These are phyloP conservation scores for Oeneis ivallda DNA, from an alignment of 2,888 invertebrate species.

Conservation along the genomic window DNA sequence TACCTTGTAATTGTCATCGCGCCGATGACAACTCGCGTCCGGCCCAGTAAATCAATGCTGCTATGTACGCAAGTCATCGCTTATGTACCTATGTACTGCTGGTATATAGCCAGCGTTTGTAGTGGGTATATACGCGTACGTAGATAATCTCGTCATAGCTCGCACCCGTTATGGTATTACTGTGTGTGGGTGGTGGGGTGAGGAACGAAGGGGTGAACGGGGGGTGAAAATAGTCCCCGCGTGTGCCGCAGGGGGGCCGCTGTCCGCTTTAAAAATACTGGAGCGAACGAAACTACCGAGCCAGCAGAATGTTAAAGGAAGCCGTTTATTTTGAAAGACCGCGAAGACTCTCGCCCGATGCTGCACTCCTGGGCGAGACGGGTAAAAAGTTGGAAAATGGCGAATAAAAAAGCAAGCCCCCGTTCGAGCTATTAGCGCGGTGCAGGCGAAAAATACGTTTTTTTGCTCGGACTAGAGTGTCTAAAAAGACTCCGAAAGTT, in stretches of 20 bases:
- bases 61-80: conserved; percentile 73
- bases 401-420: conserved; percentile 49
- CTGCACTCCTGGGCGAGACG: conserved; percentile 54
- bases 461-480: conserved; percentile 51
- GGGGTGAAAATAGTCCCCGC: conserved; percentile 49
- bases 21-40: conserved; percentile 69
- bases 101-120: conserved; percentile 68
- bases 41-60: conserved; percentile 76
- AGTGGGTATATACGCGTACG: conserved; percentile 69
- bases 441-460: conserved; percentile 50
- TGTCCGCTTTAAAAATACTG: conserved; percentile 80
- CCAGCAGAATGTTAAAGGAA: conserved; percentile 69
- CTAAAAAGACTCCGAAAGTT: conserved; percentile 46
- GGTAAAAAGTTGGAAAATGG: conserved; percentile 60
- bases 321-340: conserved; percentile 75
- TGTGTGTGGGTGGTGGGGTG: conserved; percentile 65
- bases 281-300: conserved; percentile 68
- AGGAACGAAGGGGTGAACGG: conserved; percentile 41
- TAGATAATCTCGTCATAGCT: conserved; percentile 82
- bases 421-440: conserved; percentile 55
- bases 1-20: conserved; percentile 63
- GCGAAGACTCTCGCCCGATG: conserved; percentile 50
- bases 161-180: conserved; percentile 81
- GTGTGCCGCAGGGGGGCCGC: conserved; percentile 68
- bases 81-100: conserved; percentile 65